Base-by-base conservation (phyloP, 2,888 invertebrate species). In the Drosophila tanythrix region DNA sequence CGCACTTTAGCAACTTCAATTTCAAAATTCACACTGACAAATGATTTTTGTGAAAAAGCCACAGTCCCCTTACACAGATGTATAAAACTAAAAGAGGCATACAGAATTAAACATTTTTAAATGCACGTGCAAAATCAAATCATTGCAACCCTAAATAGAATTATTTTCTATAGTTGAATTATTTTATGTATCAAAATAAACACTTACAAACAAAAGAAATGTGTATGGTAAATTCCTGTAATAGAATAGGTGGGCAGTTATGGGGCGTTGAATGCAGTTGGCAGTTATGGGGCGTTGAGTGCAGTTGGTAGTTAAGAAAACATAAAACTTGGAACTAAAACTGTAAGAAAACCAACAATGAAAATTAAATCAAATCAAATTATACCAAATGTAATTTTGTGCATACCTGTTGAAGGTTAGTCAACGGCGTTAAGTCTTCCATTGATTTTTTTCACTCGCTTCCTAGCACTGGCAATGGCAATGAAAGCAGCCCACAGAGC, bases 401-500 rank as follows among this genome's bases (percentile, higher is more conserved):
- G 18, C 69, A 74, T 88, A 88, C 88, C 88, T 88, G 88, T 88
- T 91, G 91, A 81, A 91, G 82, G 70, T 82, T 83, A 10, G 86
- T 83, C 67, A 91, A 79, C 40, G 91, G 89, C 43, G 90, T 91
- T 58, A 88, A 71, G 79, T 91, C 91, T 76, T 91, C 91, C 91
- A 91, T 91, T 74, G 90, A 89, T 89, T 90, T 86, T 82, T 75
- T 74, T 69, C 35, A 65, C n/a, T 48, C 31, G 65, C 35, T 46
- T 52, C 46, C 48, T 46, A 25, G 15, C 29, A 69, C 64, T 72
- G 74, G 63, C 76, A 79, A 59, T 89, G 88, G 66, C 83, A 88
- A 76, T 84, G 88, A 85, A 81, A 65, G 43, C 48, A 38, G 56
- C 52, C 51, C 52, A 63, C 59, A 70, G 51, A 62, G 67, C 69